Conservation (phyloP, 2,797 vertebrate species). For the Coranthus polyacanthus region DNA sequence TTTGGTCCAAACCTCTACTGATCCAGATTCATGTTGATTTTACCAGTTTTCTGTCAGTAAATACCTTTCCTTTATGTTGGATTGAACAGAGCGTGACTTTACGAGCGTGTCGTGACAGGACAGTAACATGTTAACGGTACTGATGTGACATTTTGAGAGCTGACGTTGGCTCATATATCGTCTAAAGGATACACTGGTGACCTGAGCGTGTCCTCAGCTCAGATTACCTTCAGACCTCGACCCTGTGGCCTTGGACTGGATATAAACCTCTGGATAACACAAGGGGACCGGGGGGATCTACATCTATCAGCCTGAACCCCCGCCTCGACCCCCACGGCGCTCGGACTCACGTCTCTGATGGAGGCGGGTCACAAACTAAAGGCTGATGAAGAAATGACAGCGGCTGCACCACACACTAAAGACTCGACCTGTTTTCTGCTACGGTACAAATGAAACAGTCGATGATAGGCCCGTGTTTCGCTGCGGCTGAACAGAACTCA, state of each 20-base stretch:
- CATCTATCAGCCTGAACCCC: slow-evolving; percentile 9
- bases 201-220: slow-evolving; percentile 25
- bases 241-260: slow-evolving; percentile 25
- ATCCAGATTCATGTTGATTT: too few species aligned
- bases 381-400: not conserved
- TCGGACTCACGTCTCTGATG: too few species aligned
- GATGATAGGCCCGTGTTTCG: too few species aligned
- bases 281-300: slow-evolving; percentile 1
- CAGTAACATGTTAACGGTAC: not conserved
- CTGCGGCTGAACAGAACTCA: not conserved
- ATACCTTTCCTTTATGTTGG: too few species aligned
- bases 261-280: slow-evolving; percentile 36
- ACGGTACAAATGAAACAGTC: too few species aligned
- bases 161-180: slow-evolving; percentile 11
- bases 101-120: not conserved
- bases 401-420: too few species aligned
- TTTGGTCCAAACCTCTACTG: too few species aligned
- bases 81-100: not conserved
- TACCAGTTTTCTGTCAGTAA: too few species aligned
- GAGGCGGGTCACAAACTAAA: too few species aligned
- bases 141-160: not conserved
- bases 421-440: too few species aligned
- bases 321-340: too few species aligned
- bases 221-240: slow-evolving; percentile 46
- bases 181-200: slow-evolving; percentile 1